phyloP scores from a whole-genome alignment of 2,888 invertebrate genomes.

The Cantharis lateralis region DNA sequence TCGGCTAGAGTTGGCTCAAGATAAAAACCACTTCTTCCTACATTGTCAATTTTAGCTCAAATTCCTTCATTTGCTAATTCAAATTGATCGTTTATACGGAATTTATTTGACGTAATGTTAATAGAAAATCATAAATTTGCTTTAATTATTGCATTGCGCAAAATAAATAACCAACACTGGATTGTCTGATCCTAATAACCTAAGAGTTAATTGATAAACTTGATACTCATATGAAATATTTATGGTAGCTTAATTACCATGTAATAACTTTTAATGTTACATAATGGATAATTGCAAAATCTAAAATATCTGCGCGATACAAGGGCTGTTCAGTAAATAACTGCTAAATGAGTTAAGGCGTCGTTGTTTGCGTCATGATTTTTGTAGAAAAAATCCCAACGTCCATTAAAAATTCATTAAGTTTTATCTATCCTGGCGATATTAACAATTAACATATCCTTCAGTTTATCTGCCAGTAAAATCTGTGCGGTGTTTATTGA shows the following conservation, averaged over 20 bases:
- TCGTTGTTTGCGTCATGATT: not conserved
- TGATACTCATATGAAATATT: slow-evolving; percentile 39
- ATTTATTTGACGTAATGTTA: slow-evolving; percentile 17
- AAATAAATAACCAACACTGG: not conserved
- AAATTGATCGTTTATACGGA: not conserved
- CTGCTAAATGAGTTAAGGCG: not conserved
- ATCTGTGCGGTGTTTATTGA: slow-evolving; percentile 1
- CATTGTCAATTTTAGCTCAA: not conserved
- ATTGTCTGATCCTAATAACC: slow-evolving; percentile 28
- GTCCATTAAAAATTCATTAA: not conserved
- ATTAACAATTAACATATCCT: not conserved
- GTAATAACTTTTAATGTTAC: slow-evolving; percentile 10
- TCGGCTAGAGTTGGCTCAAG: not conserved
- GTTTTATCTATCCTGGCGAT: not conserved
- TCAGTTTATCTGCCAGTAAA: not conserved
- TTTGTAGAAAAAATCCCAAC: not conserved
- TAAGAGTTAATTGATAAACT: slow-evolving; percentile 39
- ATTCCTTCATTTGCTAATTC: not conserved
- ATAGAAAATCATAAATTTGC: slow-evolving; percentile 21
- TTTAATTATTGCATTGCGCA: not conserved
- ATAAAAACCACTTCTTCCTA: not conserved
- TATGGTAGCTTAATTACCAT: slow-evolving; percentile 30
- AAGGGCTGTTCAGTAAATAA: not conserved
- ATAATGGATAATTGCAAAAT: not conserved
- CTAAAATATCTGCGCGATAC: not conserved